Percentiles rank a stretch among this genome's conserved stretches.
Conservation (phyloP, 2,888 invertebrate species). For the Yponomeuta sedellus region DNA sequence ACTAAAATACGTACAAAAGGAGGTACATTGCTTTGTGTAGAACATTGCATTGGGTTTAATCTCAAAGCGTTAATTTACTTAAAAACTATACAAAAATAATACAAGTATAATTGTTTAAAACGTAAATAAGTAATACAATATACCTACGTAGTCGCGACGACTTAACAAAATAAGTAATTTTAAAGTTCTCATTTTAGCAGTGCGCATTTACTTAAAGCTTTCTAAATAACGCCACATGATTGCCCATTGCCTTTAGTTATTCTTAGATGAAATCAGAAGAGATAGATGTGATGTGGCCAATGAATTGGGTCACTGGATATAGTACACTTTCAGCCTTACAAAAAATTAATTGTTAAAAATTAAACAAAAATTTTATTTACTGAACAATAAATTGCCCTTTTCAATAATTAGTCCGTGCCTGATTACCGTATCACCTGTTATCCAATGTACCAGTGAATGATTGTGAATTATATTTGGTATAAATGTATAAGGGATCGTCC, state of each 20-base stretch:
- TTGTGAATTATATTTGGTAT: too few relatives aligned
- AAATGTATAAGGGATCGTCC: too few relatives aligned
- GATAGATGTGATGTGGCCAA: too few relatives aligned
- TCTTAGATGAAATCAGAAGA: neutral
- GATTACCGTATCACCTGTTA: too few relatives aligned
- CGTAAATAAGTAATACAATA: neutral
- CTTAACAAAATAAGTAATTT: neutral
- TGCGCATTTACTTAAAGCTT: neutral
- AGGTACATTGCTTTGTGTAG: constrained; percentile 55
- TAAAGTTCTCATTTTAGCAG: neutral
- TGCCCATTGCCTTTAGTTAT: neutral
- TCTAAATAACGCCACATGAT: neutral
- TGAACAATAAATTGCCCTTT: too few relatives aligned
- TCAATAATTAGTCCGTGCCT: too few relatives aligned
- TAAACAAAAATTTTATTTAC: too few relatives aligned
- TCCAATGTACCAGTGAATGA: too few relatives aligned
- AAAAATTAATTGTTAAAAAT: too few relatives aligned
- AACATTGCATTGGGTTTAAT: constrained; percentile 45
- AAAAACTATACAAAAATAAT: constrained; percentile 1
- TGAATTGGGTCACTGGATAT: too few relatives aligned
- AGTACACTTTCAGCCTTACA: too few relatives aligned
- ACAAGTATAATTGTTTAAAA: neutral
- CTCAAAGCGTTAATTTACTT: constrained; percentile 30
- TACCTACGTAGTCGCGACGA: neutral
- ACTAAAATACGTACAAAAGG: constrained; percentile 49